phyloP scores from a whole-genome alignment of 2,888 invertebrate species.

The Hedychridium roseum region DNA sequence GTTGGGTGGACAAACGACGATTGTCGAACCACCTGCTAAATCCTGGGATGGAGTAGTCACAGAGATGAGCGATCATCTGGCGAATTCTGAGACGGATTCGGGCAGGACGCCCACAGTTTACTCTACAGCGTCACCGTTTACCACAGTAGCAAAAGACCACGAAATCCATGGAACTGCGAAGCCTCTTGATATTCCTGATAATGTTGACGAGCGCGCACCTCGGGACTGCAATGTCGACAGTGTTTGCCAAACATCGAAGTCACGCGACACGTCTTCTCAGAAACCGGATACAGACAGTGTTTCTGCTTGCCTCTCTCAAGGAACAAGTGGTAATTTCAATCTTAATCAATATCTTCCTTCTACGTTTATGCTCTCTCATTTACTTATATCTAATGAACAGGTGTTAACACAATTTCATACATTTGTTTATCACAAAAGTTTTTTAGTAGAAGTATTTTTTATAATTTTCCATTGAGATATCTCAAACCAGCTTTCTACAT shows the following conservation, averaged over 20 bases:
- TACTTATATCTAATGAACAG: no score
- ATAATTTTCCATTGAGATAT: no score
- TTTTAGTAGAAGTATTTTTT: no score
- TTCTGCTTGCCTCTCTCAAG: conserved; percentile 33
- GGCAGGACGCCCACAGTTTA: conserved; percentile 54
- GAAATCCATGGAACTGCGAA: conserved; percentile 24
- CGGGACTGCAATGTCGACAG: conserved; percentile 30
- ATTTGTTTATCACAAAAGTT: no score
- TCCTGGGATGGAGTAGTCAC: conserved; percentile 25
- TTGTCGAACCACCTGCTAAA: conserved; percentile 25
- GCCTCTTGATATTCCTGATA: conserved; percentile 27
- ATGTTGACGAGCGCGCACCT: conserved; percentile 27
- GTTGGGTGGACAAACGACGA: conserved; percentile 19
- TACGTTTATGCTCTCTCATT: neutral
- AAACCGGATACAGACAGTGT: conserved; percentile 42
- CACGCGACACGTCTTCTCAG: conserved; percentile 42
- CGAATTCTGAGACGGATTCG: conserved; percentile 22
- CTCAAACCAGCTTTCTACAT: no score
- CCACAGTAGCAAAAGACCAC: conserved; percentile 33
- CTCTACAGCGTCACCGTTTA: conserved; percentile 48
- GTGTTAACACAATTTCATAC: no score
- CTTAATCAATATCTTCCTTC: conserved; percentile 13
- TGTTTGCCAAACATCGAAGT: conserved; percentile 24
- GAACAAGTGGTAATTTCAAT: conserved; percentile 49
- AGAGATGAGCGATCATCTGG: conserved; percentile 21